These are phyloP conservation scores for Luehdorfia chinensis DNA, from an alignment of 1,140 invertebrate genomes.

Conservation along the genomic window DNA sequence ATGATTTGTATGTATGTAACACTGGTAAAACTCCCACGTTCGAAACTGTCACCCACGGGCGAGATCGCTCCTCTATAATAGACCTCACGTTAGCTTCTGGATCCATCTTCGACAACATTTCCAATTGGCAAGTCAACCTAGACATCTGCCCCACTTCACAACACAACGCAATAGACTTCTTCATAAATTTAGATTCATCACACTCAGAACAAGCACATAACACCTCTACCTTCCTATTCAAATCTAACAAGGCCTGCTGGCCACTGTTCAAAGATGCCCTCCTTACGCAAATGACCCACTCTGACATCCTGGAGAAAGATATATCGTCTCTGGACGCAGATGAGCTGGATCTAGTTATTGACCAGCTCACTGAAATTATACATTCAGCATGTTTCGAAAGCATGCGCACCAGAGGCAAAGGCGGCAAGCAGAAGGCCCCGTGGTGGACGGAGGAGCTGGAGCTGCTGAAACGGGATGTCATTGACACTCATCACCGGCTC, in stretches of 20 bases:
- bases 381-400: background rate
- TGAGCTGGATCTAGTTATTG: slow-evolving; percentile 1
- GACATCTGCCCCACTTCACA: slow-evolving; percentile 16
- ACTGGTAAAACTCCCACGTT: no score
- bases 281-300: background rate
- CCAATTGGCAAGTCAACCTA: slow-evolving; percentile 18
- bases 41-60: no score
- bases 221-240: slow-evolving; percentile 1
- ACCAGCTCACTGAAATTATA: slow-evolving; percentile 2
- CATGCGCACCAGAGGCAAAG: background rate
- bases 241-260: background rate
- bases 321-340: background rate
- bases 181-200: background rate
- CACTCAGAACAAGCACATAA: background rate
- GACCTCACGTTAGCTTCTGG: no score
- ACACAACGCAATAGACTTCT: slow-evolving; percentile 20
- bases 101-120: no score
- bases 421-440: background rate
- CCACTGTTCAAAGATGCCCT: slow-evolving; percentile 1
- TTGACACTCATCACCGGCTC: no score
- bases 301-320: background rate
- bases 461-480: no score
- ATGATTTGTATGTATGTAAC: no score
- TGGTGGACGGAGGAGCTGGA: no score
- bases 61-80: no score